phyloP scores from a whole-genome alignment of 2,113 vertebrate species.

The Rattus rattus region DNA sequence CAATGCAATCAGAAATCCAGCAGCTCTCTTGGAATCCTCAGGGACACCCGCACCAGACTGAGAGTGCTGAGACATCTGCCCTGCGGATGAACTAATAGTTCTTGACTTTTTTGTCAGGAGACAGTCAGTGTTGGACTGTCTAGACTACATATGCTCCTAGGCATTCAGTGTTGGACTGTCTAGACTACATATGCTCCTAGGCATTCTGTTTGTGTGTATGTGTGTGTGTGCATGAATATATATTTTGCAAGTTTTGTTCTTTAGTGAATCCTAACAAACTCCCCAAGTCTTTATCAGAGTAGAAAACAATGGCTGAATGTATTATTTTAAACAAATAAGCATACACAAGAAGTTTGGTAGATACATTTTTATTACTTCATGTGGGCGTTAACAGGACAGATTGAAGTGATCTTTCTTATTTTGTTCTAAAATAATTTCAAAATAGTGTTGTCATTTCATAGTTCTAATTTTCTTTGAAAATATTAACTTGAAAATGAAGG shows the following conservation, averaged over 20 bases:
- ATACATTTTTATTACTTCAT: neutral
- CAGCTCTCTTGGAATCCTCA: neutral
- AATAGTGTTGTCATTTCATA: slow-evolving; percentile 57
- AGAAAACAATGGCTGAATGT: slow-evolving; percentile 72
- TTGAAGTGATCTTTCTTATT: neutral
- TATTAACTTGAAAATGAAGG: slow-evolving; percentile 64
- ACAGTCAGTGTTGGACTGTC: neutral
- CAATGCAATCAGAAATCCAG: neutral
- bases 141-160: neutral
- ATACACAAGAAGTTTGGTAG: slow-evolving; percentile 24
- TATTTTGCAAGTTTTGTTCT: neutral
- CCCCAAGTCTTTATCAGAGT: slow-evolving; percentile 81
- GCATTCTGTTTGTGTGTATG: neutral
- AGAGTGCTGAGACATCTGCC: neutral
- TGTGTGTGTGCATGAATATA: too few species aligned
- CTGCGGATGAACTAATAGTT: neutral
- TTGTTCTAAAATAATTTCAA: slow-evolving; percentile 63
- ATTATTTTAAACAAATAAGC: slow-evolving; percentile 55
- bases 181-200: neutral
- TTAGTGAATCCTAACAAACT: neutral
- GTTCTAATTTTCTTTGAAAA: slow-evolving; percentile 72
- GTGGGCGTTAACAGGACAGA: neutral
- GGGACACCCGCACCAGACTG: neutral
- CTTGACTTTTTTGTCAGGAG: neutral
- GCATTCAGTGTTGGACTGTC: too few species aligned